Conservation (phyloP, 2,888 invertebrate species). For the Oxyteleia sp. region DNA sequence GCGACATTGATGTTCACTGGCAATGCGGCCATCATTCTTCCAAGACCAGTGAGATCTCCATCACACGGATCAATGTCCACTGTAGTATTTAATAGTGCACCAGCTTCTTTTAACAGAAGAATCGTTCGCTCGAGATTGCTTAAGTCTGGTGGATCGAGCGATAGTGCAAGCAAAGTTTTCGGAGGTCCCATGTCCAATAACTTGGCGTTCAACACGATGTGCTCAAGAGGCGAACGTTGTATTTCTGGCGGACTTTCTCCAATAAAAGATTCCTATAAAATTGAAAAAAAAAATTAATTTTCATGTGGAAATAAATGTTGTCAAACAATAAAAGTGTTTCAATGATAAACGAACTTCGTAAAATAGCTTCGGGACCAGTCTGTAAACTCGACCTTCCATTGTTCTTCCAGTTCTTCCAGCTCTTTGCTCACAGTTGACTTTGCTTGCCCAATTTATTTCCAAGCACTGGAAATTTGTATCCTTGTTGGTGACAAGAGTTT, state of each 20-base stretch:
- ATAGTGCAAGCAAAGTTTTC: constrained; percentile 93
- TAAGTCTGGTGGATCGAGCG: constrained; percentile 95
- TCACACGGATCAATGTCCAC: constrained; percentile 89
- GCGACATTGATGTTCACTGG: constrained; percentile 94
- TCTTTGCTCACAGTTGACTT: constrained; percentile 95
- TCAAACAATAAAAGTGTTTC: no score
- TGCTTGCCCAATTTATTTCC: constrained; percentile 95
- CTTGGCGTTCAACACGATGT: constrained; percentile 94
- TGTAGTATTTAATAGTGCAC: constrained; percentile 91
- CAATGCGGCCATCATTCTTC: constrained; percentile 93
- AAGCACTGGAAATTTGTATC: constrained; percentile 94
- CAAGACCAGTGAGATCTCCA: constrained; percentile 92
- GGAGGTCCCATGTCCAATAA: constrained; percentile 93
- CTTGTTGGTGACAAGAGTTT: constrained; percentile 92
- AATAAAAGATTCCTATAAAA: constrained; percentile 28
- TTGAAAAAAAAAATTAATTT: constrained; percentile 2
- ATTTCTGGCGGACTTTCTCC: constrained; percentile 92
- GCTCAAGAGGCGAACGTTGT: constrained; percentile 93
- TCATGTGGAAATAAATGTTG: no score
- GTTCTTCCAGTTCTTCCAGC: constrained; percentile 97
- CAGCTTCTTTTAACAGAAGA: constrained; percentile 95
- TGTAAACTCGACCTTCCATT: constrained; percentile 94
- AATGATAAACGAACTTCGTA: constrained; percentile 88
- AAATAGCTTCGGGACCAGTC: constrained; percentile 91
- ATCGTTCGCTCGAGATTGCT: constrained; percentile 93